Evolutionary conservation across 2,797 vertebrate genomes (phyloP).

Genomic region (Spea hammondii): DNA sequence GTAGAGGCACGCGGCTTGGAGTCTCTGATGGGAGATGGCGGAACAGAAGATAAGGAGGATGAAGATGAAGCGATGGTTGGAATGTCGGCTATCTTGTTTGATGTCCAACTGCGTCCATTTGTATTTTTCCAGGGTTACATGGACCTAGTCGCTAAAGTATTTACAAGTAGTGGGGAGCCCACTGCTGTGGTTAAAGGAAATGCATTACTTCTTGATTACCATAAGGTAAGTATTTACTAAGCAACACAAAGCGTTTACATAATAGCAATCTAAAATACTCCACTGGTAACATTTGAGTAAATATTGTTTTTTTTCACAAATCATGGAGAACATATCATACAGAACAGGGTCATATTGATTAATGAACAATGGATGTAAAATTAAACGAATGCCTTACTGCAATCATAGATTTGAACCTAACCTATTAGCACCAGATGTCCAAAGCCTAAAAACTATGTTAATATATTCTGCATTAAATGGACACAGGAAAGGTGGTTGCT

Average conservation of each 20-base stretch:
- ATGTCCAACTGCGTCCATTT: conserved; percentile 62
- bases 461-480: too few species aligned
- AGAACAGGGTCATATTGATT: background rate
- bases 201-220: conserved; percentile 66
- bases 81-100: conserved; percentile 66
- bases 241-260: background rate
- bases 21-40: conserved; percentile 53
- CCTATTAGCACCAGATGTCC: too few species aligned
- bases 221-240: conserved; percentile 58
- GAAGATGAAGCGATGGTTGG: conserved; percentile 55
- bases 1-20: conserved; percentile 65
- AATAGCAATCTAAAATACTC: too few species aligned
- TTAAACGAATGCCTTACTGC: too few species aligned
- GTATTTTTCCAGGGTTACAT: conserved; percentile 66
- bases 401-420: too few species aligned
- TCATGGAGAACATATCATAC: too few species aligned
- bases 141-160: conserved; percentile 68
- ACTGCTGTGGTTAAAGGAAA: conserved; percentile 63
- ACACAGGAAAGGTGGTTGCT: too few species aligned
- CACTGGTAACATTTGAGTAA: background rate
- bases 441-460: too few species aligned
- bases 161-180: conserved; percentile 59
- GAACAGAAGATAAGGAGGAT: background rate
- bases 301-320: too few species aligned
- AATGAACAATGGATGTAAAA: too few species aligned